Base-by-base conservation (phyloP, 2,888 invertebrate genomes). In the Mesoligia furuncula region DNA sequence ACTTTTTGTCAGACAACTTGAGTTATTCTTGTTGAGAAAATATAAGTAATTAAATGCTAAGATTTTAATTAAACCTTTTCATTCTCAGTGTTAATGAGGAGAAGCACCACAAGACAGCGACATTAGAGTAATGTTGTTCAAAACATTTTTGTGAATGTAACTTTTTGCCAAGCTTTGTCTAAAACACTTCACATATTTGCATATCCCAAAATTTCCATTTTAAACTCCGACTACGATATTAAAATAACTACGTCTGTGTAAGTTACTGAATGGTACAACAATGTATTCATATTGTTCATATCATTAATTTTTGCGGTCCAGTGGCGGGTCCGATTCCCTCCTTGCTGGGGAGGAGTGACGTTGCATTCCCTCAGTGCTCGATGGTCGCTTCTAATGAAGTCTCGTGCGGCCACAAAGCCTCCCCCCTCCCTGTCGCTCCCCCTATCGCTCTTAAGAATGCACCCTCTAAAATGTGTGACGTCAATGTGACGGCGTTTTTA, bases 321-420 rank as follows among this genome's bases (percentile, higher is more conserved):
- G 72, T 72, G 71, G 73, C 45, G 75, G 73, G 80, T 83, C 84
- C 77, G 45, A 73, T 86, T 86, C 79, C 81, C 83, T 81, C 81
- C 75, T 83, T 81, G 77, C 65, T 76, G 31, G 83, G 83, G 87
- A 84, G 90, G 87, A 92, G 91, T 93, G 93, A 93, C 92, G 90
- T 88, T 90, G 92, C 91, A 91, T 89, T 93, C 92, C 93, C 93
- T 81, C 79, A 91, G 87, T 89, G 85, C 90, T 90, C 88, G 78
- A 87, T 90, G 89, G 90, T 90, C 89, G 89, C 89, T 88, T 90
- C 91, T 95, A 95, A 95, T 94, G 94, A 95, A 94, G 94, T 94
- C 95, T 94, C 94, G 85, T 88, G 94, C 90, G 95, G 89, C 87
- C 87, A 91, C 92, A 92, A 92, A 92, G 88, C 88, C 88, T 80